Evolutionary conservation across 2,797 vertebrate genomes (phyloP).

Genomic region (Phaenicophaeus curvirostris): DNA sequence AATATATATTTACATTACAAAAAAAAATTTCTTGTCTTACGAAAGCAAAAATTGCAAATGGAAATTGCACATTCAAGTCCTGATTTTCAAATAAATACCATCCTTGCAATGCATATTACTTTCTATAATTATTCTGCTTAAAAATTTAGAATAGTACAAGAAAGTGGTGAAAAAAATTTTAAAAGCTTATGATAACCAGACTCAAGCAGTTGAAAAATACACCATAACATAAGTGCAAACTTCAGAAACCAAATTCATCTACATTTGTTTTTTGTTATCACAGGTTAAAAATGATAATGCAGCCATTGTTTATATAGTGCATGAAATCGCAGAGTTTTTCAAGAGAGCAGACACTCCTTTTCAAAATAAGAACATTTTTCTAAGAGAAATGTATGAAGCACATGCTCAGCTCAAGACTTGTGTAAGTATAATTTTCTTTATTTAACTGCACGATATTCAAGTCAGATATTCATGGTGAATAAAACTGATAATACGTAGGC

Average conservation of each 20-base stretch:
- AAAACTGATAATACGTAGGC: not conserved
- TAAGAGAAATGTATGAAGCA: constrained; percentile 34
- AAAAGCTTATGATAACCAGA: not conserved
- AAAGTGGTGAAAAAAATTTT: not conserved
- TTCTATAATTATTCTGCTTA: not conserved
- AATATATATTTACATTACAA: not conserved
- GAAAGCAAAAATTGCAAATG: not conserved
- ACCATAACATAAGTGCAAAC: not conserved
- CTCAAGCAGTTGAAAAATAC: not conserved
- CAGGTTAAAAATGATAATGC: constrained; percentile 21
- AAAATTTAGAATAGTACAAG: not conserved
- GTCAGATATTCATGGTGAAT: not conserved
- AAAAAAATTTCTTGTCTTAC: not conserved
- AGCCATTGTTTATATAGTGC: constrained; percentile 24
- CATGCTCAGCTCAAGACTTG: constrained; percentile 41
- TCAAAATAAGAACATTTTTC: constrained; percentile 3
- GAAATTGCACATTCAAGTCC: not conserved
- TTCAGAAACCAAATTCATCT: not conserved
- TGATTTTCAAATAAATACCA: not conserved
- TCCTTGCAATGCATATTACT: not conserved
- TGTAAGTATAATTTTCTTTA: constrained; percentile 35
- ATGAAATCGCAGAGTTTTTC: constrained; percentile 51
- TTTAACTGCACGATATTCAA: not conserved
- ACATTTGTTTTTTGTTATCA: not conserved
- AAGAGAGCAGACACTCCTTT: not conserved